These are phyloP conservation scores for Odocoileus hemionus DNA, from an alignment of 2,113 vertebrate species.

Conservation along the genomic window DNA sequence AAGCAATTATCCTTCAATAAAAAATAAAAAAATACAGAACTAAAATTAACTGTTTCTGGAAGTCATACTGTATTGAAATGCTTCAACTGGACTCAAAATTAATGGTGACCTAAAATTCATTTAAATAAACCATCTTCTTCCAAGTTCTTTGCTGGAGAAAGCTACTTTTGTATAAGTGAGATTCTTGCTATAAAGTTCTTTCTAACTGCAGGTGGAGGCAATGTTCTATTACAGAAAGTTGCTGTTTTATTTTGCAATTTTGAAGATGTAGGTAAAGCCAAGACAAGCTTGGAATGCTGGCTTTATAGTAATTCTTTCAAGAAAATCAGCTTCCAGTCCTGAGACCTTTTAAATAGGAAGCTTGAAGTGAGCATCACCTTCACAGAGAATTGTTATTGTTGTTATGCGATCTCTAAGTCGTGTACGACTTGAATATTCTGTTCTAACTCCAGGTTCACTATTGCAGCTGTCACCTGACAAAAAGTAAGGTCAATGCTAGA, in stretches of 20 bases:
- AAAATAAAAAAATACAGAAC: not conserved
- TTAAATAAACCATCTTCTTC: not conserved
- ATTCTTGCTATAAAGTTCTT: not conserved
- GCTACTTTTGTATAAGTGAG: not conserved
- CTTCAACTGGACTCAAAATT: not conserved
- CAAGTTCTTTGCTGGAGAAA: conserved; percentile 11
- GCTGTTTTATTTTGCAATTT: not conserved
- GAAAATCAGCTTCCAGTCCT: not conserved
- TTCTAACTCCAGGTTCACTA: not conserved
- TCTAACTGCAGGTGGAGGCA: conserved; percentile 38
- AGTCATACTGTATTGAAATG: not conserved
- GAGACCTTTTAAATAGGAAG: not conserved
- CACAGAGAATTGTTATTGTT: not conserved
- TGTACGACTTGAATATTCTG: not conserved
- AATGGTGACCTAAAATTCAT: not conserved
- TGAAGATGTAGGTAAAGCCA: not conserved
- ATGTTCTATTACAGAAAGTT: not conserved
- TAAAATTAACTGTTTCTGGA: not conserved
- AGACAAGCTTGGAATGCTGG: not conserved
- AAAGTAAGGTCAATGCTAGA: not conserved
- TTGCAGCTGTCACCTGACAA: not conserved
- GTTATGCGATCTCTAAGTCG: not conserved
- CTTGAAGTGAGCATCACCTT: not conserved
- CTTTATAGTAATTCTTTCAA: not conserved
- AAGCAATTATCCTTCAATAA: not conserved